Percentiles rank a stretch among this genome's conserved stretches.
Conservation (phyloP, 2,113 vertebrate genomes). For the Nannospalax galili region DNA sequence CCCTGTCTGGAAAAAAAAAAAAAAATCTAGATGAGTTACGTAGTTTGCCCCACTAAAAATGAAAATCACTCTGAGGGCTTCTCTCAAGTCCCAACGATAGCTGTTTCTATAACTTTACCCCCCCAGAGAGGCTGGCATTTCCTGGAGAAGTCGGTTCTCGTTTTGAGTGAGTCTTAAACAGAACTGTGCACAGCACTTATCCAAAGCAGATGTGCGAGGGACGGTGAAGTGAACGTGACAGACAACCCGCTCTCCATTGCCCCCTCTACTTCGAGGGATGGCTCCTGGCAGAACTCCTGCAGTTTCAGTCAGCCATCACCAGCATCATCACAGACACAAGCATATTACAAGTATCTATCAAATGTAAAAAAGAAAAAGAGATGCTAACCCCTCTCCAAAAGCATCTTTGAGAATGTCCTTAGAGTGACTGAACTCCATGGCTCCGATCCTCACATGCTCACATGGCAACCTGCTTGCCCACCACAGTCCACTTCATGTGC, state of each 20-base stretch:
- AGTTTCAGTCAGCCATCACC: background rate
- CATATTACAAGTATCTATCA: background rate
- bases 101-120: too few species aligned
- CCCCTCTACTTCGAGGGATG: background rate
- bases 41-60: background rate
- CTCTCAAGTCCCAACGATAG: background rate
- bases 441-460: too few species aligned
- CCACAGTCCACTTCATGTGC: background rate
- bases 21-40: background rate
- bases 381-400: background rate
- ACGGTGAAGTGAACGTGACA: rapidly evolving
- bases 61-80: background rate
- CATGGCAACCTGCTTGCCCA: too few species aligned
- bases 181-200: background rate
- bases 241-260: too few species aligned
- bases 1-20: background rate
- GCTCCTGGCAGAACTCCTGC: background rate
- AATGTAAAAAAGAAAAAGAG: background rate
- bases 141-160: background rate
- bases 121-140: too few species aligned
- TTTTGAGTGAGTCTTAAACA: too few species aligned
- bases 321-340: background rate
- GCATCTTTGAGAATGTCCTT: background rate
- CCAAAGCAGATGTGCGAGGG: background rate
- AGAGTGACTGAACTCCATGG: background rate